These are phyloP conservation scores for Epirrita christyi DNA, from an alignment of 2,888 invertebrate species.

Conservation along the genomic window DNA sequence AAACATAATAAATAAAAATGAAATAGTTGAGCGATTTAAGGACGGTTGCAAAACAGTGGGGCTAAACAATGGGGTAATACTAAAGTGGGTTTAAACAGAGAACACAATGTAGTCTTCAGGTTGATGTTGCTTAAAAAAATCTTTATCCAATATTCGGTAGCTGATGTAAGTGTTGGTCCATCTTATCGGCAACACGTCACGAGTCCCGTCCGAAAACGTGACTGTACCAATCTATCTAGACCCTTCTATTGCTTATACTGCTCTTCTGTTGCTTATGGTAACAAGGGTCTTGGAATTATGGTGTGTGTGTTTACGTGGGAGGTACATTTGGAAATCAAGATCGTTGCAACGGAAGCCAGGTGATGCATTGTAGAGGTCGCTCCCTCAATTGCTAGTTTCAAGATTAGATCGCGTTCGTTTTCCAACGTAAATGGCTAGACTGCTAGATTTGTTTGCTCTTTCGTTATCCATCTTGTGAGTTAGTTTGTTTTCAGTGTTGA, in stretches of 20 bases:
- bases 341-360: slow-evolving; percentile 80
- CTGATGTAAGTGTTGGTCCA: slow-evolving; percentile 66
- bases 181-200: slow-evolving; percentile 68
- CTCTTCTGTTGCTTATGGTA: slow-evolving; percentile 28
- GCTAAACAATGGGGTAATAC: too few species aligned
- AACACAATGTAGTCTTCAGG: too few species aligned
- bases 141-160: slow-evolving; percentile 56
- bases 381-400: slow-evolving; percentile 69
- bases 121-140: neutral
- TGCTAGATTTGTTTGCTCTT: slow-evolving; percentile 59
- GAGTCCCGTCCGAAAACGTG: slow-evolving; percentile 54
- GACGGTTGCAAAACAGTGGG: too few species aligned
- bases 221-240: slow-evolving; percentile 50
- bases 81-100: too few species aligned
- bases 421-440: slow-evolving; percentile 62
- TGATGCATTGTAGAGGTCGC: slow-evolving; percentile 76
- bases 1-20: too few species aligned
- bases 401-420: slow-evolving; percentile 76
- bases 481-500: slow-evolving; percentile 26
- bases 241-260: slow-evolving; percentile 42
- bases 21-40: too few species aligned
- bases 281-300: slow-evolving; percentile 55
- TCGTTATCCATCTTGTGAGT: slow-evolving; percentile 38
- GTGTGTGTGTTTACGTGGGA: slow-evolving; percentile 73
- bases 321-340: slow-evolving; percentile 80